Percentiles rank a stretch among this genome's conserved stretches.
phyloP scores from a whole-genome alignment of 1,140 invertebrate genomes.

The Papilio xuthus region DNA sequence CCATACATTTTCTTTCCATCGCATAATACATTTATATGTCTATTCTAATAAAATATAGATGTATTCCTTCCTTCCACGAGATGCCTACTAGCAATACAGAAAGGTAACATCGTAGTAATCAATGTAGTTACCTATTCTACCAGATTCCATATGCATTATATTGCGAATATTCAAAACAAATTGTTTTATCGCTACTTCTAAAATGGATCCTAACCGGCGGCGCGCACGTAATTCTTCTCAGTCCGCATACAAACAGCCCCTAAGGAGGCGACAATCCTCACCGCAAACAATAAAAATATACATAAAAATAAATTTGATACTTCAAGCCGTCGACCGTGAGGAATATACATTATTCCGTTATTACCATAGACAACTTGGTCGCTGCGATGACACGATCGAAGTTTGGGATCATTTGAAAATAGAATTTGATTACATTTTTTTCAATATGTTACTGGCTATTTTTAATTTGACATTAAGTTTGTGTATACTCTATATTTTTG shows the following conservation, averaged over 20 bases:
- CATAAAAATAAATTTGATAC: slow-evolving; percentile 80
- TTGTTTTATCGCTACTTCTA: slow-evolving; percentile 73
- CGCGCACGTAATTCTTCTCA: slow-evolving; percentile 73
- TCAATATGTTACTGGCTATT: not conserved
- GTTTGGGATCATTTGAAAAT: slow-evolving; percentile 13
- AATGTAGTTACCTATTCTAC: slow-evolving; percentile 37
- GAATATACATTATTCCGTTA: slow-evolving; percentile 62
- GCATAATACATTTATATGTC: not conserved
- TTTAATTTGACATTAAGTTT: too few species aligned
- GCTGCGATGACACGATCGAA: slow-evolving; percentile 15
- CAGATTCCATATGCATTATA: slow-evolving; percentile 51
- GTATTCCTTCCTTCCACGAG: slow-evolving; percentile 26
- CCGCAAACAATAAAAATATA: slow-evolving; percentile 79
- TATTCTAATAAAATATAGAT: slow-evolving; percentile 40
- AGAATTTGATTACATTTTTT: not conserved
- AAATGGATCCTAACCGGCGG: slow-evolving; percentile 65
- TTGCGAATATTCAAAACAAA: slow-evolving; percentile 67
- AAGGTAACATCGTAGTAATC: slow-evolving; percentile 6
- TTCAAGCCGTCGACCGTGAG: slow-evolving; percentile 63
- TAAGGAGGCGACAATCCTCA: slow-evolving; percentile 77
- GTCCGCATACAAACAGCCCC: slow-evolving; percentile 77
- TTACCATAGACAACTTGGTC: slow-evolving; percentile 38
- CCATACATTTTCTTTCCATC: not conserved
- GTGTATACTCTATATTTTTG: too few species aligned
- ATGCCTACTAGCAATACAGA: slow-evolving; percentile 6